Percentiles rank a stretch among this genome's conserved stretches.
Conservation (phyloP, 2,888 invertebrate genomes). For the Glomeris marginata region DNA sequence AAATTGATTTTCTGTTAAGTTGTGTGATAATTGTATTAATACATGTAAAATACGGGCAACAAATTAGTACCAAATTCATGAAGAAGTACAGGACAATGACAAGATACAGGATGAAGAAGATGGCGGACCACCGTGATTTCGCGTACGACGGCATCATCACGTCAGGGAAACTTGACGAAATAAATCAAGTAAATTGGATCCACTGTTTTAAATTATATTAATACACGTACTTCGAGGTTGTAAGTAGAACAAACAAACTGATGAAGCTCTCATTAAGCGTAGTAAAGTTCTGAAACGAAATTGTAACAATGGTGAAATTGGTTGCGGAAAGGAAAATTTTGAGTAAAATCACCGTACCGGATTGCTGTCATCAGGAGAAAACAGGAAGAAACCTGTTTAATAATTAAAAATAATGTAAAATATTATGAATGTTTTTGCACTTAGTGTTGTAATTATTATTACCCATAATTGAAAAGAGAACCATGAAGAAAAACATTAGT, state of each 20-base stretch:
- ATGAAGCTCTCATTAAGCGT: conserved; percentile 69
- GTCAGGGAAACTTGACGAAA: conserved; percentile 59
- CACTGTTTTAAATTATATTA: too few relatives aligned
- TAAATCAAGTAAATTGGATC: conserved; percentile 11
- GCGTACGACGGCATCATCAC: conserved; percentile 86
- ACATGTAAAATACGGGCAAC: neutral
- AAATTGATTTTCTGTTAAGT: conserved; percentile 2
- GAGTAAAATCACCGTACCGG: conserved; percentile 29
- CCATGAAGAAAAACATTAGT: conserved; percentile 66
- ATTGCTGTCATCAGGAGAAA: conserved; percentile 54
- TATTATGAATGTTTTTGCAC: conserved; percentile 2
- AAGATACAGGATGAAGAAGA: conserved; percentile 74
- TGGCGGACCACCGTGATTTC: conserved; percentile 60
- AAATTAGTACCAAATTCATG: conserved; percentile 59
- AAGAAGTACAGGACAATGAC: conserved; percentile 69
- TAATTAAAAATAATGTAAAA: conserved; percentile 1
- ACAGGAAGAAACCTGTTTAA: conserved; percentile 52
- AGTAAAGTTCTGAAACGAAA: conserved; percentile 44
- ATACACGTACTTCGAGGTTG: conserved; percentile 68
- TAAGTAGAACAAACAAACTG: conserved; percentile 74
- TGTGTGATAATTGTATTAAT: neutral
- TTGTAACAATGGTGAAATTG: conserved; percentile 3
- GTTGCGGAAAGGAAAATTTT: conserved; percentile 3
- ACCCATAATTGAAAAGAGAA: conserved; percentile 62
- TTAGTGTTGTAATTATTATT: conserved; percentile 11